Evolutionary conservation across 2,888 invertebrate genomes (phyloP), one percentile per base, ranked within the genome.

Genomic region (Ectemnius cavifrons): DNA sequence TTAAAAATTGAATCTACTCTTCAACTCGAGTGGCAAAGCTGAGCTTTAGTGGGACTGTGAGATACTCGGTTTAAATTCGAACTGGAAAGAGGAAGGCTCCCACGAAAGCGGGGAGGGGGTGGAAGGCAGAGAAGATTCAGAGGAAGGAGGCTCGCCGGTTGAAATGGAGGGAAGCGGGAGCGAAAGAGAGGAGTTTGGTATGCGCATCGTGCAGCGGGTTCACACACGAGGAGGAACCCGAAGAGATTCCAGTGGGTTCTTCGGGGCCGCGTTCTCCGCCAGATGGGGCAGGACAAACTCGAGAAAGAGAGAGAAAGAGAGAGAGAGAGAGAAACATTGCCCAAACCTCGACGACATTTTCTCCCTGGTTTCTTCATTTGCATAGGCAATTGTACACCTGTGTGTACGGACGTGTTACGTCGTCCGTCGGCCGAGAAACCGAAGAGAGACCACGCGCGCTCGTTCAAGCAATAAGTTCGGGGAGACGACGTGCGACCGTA

Each of bases 201-300:
- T 89, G 89, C 89, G 87, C 84, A 85, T 81, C 86, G 85, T 86
- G 85, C 84, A 88, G 85, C 84, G 82, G 86, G 88, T 89, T 89
- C 89, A 89, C 89, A 89, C 88, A 88, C 87, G 84, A 79, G 75
- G 84, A 79, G 75, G 81, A 64, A 67, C 63, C 78, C 60, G 67
- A 78, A 80, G 70, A 69, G 49, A 56, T 27, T 62, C 63, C 67
- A 14, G 8, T 6, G 14, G 52, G 52, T 61, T 18, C 62, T 58
- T 5, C 27, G 23, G 45, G 18, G 37, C 63, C 61, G 57, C 61
- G 27, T 59, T 67, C 71, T 52, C 27, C 28, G 14, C 16, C 27
- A 45, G 37, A 46, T 45, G 16, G 56, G 56, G 49, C 45, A 61
- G 67, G 77, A 75, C 71, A 77, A 63, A 67, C 66, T 27, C 18